Conservation (phyloP, 2,888 invertebrate genomes). For the Drosophila subquinaria region DNA sequence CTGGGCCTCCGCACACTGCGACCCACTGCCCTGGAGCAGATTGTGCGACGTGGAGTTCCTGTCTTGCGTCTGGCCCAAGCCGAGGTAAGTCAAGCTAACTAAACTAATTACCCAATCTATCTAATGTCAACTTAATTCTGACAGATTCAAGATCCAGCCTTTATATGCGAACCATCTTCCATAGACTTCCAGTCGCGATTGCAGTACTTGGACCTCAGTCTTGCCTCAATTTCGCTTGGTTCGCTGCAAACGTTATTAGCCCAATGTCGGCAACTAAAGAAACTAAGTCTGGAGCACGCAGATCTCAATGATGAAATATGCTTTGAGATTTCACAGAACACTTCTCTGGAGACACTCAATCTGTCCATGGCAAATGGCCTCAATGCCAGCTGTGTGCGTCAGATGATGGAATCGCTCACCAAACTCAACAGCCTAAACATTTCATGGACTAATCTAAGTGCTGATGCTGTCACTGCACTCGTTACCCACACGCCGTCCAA, state of each 20-base stretch:
- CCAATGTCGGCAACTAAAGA: conserved; percentile 90
- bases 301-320: conserved; percentile 89
- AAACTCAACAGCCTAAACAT: conserved; percentile 89
- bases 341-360: conserved; percentile 92
- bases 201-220: conserved; percentile 95
- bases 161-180: conserved; percentile 27
- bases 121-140: too few relatives aligned
- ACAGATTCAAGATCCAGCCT: conserved; percentile 70
- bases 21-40: conserved; percentile 90
- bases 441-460: conserved; percentile 91
- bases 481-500: conserved; percentile 88
- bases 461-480: conserved; percentile 88
- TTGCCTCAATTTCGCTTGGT: conserved; percentile 88
- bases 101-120: background rate
- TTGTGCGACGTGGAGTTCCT: conserved; percentile 91
- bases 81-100: conserved; percentile 87
- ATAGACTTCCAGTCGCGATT: conserved; percentile 87
- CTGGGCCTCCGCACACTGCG: conserved; percentile 90
- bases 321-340: conserved; percentile 89
- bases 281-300: conserved; percentile 94
- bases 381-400: conserved; percentile 88
- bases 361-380: conserved; percentile 93
- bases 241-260: conserved; percentile 88
- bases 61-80: conserved; percentile 92
- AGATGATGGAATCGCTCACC: conserved; percentile 87